Evolutionary conservation across 2,888 invertebrate species (phyloP), one percentile per base, ranked within the genome.

Genomic region (Tinea trinotella): DNA sequence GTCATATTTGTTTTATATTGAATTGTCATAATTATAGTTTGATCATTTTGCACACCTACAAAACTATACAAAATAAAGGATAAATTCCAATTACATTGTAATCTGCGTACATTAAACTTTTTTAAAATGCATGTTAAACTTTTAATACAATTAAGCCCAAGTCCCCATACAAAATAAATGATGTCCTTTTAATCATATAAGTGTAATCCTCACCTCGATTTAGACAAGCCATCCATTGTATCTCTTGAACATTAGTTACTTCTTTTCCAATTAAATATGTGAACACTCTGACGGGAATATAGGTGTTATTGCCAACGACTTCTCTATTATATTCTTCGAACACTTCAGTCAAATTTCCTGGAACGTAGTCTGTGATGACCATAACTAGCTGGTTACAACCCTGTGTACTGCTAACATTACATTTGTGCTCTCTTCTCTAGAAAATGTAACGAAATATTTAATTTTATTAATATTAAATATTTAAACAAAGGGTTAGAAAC

Each of bases 331-430:
- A 91, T 60, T 88, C 82, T 58, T 92, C 88, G 66, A 98, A 96
- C 2, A 96, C 89, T 62, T 96, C 93, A 10, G 95, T 93, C 59
- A 94, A 89, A 71, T 95, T 96, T 52, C 93, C 93, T 0, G 97
- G 92, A 2, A 97, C 93, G 48, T 97, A 97, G 76, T 99, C 99
- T 0, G 99, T 98, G 59, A 99, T 91, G 56, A 99, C 82, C 97
- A 99, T 98, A 58, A 99, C 96, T 20, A 96, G 92, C 76, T 97
- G 97, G 80, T 98, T 99, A 71, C 99, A 99, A 24, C 92, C 88
- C 55, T 89, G 86, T 3, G 64, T 68, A 56, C 72, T 76, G 49
- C 70, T 74, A 17, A 82, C 75, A 56, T 75, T 70, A 60, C 85
- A 85, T 4, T 40, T 40, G 5, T 67, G 57, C 12, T 56, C 59